Base-by-base conservation (phyloP, 2,888 invertebrate genomes). In the Polyploca ridens region DNA sequence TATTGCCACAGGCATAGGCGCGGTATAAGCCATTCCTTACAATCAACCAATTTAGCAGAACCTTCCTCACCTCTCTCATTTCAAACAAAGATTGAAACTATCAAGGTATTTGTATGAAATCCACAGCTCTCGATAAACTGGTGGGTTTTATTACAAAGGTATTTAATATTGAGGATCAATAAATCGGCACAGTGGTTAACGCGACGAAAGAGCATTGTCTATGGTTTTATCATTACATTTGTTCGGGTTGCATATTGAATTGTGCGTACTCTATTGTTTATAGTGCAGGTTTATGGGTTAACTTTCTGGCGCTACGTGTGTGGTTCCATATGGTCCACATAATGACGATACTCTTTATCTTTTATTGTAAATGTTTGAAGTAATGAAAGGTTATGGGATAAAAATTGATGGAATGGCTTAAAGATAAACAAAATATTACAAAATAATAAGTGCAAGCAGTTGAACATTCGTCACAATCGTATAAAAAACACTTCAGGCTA, bases 171-270 rank as follows among this genome's bases (percentile, higher is more conserved):
- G 84, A 84, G 82, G 86, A 89, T 89, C 90, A 88, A 93, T 91
- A 93, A 92, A 93, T 93, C 86, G 90, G 85, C 84, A 89, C 86
- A 83, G 91, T 93, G 90, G 90, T 91, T 90, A 91, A 82, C 78
- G 89, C 93, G 92, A 93, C 92, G 93, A 91, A 91, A 90, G 89
- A 81, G 87, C 88, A 91, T 91, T 93, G 93, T 90, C 85, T 91
- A 84, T 85, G 83, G 83, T 80, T 90, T 89, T 87, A 91, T 90
- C 89, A 89, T 90, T 90, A 91, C 88, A 93, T 93, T n/a, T 93
- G 93, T 92, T 92, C 89, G 81, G 85, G 87, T 87, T 87, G 92
- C 90, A 91, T 92, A 92, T 93, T 93, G 91, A 92, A 92, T 91
- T 91, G 91, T 90, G 90, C 88, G 90, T 91, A 86, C 76, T 79